Conservation (phyloP, 1,140 invertebrate genomes). For the Schlechtendalia chinensis region DNA sequence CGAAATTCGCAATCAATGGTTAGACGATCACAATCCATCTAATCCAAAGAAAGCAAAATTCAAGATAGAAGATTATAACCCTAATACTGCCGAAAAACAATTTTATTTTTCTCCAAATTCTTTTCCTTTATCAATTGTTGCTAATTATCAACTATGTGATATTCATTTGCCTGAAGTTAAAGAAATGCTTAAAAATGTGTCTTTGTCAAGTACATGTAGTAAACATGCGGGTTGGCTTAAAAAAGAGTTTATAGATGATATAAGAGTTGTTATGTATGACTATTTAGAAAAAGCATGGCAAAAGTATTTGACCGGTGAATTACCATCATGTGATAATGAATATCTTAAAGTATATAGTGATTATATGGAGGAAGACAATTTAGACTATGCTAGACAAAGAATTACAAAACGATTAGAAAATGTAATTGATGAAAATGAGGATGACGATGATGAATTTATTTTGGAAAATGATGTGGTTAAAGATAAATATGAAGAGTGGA, state of each 20-base stretch:
- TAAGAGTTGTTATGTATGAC: conserved; percentile 27
- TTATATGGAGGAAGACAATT: conserved; percentile 47
- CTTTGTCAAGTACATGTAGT: conserved; percentile 34
- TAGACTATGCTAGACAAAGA: conserved; percentile 39
- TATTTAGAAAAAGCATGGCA: conserved; percentile 47
- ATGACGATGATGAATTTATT: background rate
- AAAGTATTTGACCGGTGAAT: conserved; percentile 29
- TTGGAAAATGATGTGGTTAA: conserved; percentile 3
- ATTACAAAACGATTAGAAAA: conserved; percentile 36
- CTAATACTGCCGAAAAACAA: conserved; percentile 41
- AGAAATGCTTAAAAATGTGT: conserved; percentile 40
- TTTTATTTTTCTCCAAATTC: conserved; percentile 48
- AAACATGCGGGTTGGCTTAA: conserved; percentile 37
- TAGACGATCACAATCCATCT: conserved; percentile 25
- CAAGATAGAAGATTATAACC: conserved; percentile 28
- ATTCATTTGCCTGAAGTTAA: conserved; percentile 45
- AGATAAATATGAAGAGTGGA: conserved; percentile 33
- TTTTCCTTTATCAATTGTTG: conserved; percentile 42
- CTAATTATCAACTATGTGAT: conserved; percentile 43
- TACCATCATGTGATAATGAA: conserved; percentile 27
- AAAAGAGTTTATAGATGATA: conserved; percentile 38
- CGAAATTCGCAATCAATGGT: conserved; percentile 36
- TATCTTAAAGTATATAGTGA: conserved; percentile 19
- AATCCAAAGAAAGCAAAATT: conserved; percentile 31
- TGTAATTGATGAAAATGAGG: background rate